Evolutionary conservation across 2,888 invertebrate species (phyloP), one percentile per base, ranked within the genome.

Genomic region (Hetaerina titia): DNA sequence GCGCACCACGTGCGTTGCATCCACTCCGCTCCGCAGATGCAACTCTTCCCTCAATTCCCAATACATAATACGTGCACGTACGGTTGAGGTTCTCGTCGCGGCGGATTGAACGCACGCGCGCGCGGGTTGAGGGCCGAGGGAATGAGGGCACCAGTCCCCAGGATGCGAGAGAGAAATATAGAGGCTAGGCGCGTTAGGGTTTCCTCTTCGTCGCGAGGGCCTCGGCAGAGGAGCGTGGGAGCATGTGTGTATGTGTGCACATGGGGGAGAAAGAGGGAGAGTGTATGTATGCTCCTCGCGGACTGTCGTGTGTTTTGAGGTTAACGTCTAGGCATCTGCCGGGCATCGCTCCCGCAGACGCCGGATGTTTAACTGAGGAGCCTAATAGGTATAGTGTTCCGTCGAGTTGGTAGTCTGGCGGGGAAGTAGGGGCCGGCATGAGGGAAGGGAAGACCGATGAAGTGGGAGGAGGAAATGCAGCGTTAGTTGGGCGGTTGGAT

Each of bases 301-400:
- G 69, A 69, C 69, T 8, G 22, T n/a, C n/a, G 90, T 90, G 92
- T 92, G 92, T 60, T 92, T 92, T 57, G 92, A 69, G 92, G 69
- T 90, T 64, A 90, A 60, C 31, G 90, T 58, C 69, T 8, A 69
- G n/a, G 90, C 90, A 90, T 63, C 90, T 92, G 92, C 74, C 56
- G 64, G 69, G 92, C 92, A 15, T 74, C 56, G 69, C 69, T 45
- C 69, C 56, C 92, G 17, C 31, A 45, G 64, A 60, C 90, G 90
- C 90, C 92, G 92, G 92, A 92, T 92, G 92, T 92, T 64, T 92
- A 92, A 45, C 25, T 69, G 92, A 74, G 92, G 45, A n/a, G 74
- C 81, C 81, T 81, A 81, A 81, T 81, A 81, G 81, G 81, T 81
- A 31, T 81, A 31, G 81, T 31, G 81, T 15, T 31, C 81, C 81